A percentile compares a stretch with the other conserved stretches of the same genome.
These are phyloP conservation scores for Drosophila gaucha DNA, from an alignment of 2,888 invertebrate genomes.

Conservation along the genomic window DNA sequence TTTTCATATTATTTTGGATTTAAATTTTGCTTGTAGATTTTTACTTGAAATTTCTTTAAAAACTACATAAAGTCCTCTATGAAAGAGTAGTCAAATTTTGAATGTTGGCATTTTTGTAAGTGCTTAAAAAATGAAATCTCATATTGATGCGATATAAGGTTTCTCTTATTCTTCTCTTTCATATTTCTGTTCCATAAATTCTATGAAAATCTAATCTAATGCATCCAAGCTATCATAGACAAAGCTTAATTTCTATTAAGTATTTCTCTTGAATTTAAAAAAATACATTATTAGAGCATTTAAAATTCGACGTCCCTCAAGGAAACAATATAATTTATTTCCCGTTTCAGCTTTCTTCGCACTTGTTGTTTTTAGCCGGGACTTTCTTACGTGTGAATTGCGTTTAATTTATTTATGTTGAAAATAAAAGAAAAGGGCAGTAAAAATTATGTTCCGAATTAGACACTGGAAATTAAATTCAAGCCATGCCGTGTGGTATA, in stretches of 20 bases:
- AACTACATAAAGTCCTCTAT: no score
- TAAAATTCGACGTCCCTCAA: not conserved
- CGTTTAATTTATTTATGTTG: constrained; percentile 55
- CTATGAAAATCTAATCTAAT: no score
- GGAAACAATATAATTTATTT: not conserved
- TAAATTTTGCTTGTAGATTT: not conserved
- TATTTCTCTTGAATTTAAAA: not conserved
- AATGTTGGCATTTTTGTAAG: no score
- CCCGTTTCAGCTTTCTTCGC: constrained; percentile 5
- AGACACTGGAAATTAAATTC: constrained; percentile 52
- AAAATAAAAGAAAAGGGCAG: not conserved
- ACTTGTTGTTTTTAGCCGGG: not conserved
- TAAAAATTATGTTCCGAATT: constrained; percentile 37
- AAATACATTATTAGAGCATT: constrained; percentile 13
- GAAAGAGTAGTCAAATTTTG: no score
- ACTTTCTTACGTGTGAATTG: constrained; percentile 42
- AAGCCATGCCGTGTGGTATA: constrained; percentile 16
- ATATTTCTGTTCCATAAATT: no score
- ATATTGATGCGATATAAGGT: no score
- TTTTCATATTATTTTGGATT: not conserved
- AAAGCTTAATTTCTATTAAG: no score
- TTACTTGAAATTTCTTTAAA: not conserved
- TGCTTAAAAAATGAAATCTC: no score
- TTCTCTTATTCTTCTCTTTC: no score
- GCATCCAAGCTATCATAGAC: no score